Percentiles rank a stretch among this genome's conserved stretches.
Evolutionary conservation across 2,797 vertebrate species (phyloP).

Genomic region (Danio albolineatus): DNA sequence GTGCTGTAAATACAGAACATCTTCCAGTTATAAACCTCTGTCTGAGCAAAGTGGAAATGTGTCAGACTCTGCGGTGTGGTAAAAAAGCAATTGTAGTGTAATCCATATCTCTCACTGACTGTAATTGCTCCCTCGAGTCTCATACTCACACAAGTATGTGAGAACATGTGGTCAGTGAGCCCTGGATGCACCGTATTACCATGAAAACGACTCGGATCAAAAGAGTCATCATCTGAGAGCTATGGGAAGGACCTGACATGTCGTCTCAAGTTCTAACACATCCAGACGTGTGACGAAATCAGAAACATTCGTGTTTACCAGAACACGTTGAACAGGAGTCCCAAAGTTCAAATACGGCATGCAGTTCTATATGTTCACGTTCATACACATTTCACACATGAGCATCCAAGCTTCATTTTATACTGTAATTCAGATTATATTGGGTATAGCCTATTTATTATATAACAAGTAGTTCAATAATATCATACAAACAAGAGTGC

Average conservation of each 20-base stretch:
- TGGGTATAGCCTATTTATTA: too few relatives aligned
- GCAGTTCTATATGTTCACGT: not conserved
- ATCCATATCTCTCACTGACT: conserved; percentile 46
- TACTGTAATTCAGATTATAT: too few relatives aligned
- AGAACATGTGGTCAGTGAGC: conserved; percentile 59
- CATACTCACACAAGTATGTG: conserved; percentile 55
- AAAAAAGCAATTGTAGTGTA: conserved; percentile 49
- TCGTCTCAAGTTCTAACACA: conserved; percentile 59
- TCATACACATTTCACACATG: not conserved
- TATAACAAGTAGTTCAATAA: too few relatives aligned
- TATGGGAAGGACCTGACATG: conserved; percentile 62
- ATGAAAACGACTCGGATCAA: conserved; percentile 68
- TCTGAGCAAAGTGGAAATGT: conserved; percentile 37
- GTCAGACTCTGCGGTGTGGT: conserved; percentile 43
- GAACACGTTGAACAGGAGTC: not conserved
- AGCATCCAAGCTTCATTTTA: not conserved
- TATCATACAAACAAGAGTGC: too few relatives aligned
- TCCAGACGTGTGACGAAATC: conserved; percentile 26
- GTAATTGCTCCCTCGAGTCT: conserved; percentile 59
- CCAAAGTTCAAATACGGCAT: not conserved
- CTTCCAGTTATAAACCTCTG: conserved; percentile 14
- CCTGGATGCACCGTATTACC: conserved; percentile 55
- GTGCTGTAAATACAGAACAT: conserved; percentile 16
- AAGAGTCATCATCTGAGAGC: conserved; percentile 51
- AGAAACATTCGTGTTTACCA: conserved; percentile 21